These are phyloP conservation scores for Nicator chloris DNA, from an alignment of 2,113 vertebrate genomes.

Conservation along the genomic window DNA sequence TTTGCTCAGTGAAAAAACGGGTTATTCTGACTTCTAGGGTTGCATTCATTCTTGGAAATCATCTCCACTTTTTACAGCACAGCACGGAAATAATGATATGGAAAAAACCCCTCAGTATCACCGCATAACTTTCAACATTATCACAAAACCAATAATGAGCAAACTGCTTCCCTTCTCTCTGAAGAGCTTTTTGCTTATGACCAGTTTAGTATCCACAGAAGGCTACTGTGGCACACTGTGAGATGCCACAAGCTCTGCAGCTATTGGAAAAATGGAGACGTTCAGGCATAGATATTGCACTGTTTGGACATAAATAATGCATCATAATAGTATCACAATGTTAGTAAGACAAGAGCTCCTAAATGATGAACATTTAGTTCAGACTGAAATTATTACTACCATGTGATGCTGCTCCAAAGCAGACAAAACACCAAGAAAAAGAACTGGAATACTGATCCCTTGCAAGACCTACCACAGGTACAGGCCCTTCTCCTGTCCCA, in stretches of 20 bases:
- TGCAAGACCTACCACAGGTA: not conserved
- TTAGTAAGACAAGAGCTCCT: not conserved
- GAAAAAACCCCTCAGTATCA: not conserved
- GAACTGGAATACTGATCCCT: not conserved
- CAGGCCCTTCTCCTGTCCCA: rapidly evolving
- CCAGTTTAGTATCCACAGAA: not conserved
- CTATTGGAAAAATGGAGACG: not conserved
- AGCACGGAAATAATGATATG: not conserved
- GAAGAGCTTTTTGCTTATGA: not conserved
- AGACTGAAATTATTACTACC: not conserved
- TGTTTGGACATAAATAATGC: not conserved
- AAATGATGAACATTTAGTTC: not conserved
- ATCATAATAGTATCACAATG: not conserved
- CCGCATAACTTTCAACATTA: not conserved
- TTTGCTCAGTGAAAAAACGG: rapidly evolving
- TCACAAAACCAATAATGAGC: not conserved
- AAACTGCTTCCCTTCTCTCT: not conserved
- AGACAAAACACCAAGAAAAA: not conserved
- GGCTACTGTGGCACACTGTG: not conserved
- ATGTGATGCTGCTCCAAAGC: not conserved
- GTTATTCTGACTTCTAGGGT: not conserved
- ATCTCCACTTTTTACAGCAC: not conserved
- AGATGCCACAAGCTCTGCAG: not conserved
- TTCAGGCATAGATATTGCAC: not conserved
- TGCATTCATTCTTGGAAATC: not conserved